Conservation (phyloP, 2,888 invertebrate species). For the Rhingia rostrata region DNA sequence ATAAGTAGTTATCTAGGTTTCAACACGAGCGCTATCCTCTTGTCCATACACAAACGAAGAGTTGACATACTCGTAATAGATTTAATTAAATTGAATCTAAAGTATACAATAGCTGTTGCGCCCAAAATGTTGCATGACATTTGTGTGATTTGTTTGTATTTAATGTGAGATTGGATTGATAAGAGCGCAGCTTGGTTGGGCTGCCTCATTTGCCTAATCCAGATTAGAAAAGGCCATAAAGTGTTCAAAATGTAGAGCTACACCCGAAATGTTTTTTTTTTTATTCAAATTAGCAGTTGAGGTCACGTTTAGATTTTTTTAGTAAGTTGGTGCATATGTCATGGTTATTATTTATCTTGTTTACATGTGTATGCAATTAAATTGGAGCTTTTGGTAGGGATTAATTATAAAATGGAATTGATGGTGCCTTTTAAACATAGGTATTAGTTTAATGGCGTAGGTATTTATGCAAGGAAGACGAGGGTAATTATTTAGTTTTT, state of each 20-base stretch:
- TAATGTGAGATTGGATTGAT: constrained; percentile 54
- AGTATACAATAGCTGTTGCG: constrained; percentile 15
- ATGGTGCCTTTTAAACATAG: neutral
- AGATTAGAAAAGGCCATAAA: constrained; percentile 27
- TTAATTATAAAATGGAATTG: neutral
- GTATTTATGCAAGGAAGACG: no score
- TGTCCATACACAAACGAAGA: constrained; percentile 31
- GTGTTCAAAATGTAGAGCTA: constrained; percentile 26
- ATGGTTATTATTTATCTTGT: constrained; percentile 12
- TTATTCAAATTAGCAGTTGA: constrained; percentile 19
- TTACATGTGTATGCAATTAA: constrained; percentile 2
- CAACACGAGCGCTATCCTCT: constrained; percentile 16
- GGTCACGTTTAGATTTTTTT: constrained; percentile 4
- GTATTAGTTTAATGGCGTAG: no score
- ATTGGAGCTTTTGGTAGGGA: neutral
- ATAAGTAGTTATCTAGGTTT: constrained; percentile 32
- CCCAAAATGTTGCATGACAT: constrained; percentile 55
- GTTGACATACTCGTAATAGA: constrained; percentile 41
- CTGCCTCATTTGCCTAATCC: constrained; percentile 25
- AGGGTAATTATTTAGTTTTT: no score
- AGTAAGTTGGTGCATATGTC: neutral
- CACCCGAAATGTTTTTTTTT: constrained; percentile 2
- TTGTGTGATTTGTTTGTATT: constrained; percentile 45
- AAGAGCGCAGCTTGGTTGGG: constrained; percentile 14
- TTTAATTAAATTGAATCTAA: constrained; percentile 61